Base-by-base conservation (phyloP, 1,140 invertebrate genomes). In the Diachasma alloeum region DNA sequence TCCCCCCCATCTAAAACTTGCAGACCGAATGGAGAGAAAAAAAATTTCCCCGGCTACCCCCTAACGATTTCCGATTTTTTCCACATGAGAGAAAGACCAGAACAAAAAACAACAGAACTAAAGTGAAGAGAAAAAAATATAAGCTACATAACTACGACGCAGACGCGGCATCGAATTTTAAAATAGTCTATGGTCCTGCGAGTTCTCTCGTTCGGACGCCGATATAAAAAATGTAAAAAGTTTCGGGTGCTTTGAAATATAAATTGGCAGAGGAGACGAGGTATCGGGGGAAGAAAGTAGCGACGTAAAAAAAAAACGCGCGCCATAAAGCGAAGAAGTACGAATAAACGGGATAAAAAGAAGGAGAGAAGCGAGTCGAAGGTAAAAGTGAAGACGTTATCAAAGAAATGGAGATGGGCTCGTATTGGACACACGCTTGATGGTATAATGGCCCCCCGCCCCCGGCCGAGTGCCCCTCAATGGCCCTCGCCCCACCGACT, bases 21-120 rank as follows among this genome's bases (percentile, higher is more conserved):
- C 67, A 39, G 75, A 42, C 69, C 56, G 26, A 26, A 66, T 24
- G 10, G 26, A 66, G 22, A 10, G 31, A n/a, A 63, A 39, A 68
- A 68, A 17, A 68, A 37, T n/a, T 68, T 39, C 17, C 36, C n/a
- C 66, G 22, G 36, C 10, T 37, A 19, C 31, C 26, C 26, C 66
- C 74, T 75, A 75, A 75, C 74, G 74, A 75, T 75, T 75, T 75
- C 74, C 74, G 66, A 75, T 75, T 75, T 75, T 37, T 44, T 74
- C 53, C 56, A 44, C 37, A 19, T 66, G 63, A 31, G 37, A 74
- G 17, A 63, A 59, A 37, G n/a, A 53, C 1, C 24, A 6, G 17
- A 37, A 19, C 6, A 31, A 69, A 69, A 22, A 39, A 37, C 31
- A 31, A 31, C 36, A 69, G 39, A 24, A 48, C 37, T 17, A 36